Conservation (phyloP, 1,140 invertebrate species). For the Rhopalosiphum maidis region DNA sequence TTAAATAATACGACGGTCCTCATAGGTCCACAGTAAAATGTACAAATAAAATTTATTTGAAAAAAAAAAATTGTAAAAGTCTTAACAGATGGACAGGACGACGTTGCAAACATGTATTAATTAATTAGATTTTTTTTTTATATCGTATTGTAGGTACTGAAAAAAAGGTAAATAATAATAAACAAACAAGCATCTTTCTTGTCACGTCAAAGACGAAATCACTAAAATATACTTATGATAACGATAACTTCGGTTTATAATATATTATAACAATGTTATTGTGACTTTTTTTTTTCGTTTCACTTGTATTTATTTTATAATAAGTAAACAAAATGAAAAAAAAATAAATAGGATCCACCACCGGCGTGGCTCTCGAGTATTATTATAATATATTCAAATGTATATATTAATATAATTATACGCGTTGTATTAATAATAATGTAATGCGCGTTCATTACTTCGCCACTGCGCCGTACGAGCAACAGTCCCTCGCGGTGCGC, state of each 20-base stretch:
- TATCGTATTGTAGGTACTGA: no score
- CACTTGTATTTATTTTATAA: neutral
- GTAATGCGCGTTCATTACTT: neutral
- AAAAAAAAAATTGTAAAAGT: no score
- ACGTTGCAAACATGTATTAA: no score
- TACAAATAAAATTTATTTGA: no score
- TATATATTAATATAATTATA: slow-evolving; percentile 11
- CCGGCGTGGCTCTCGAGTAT: neutral
- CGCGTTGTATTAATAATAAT: neutral
- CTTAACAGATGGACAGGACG: no score
- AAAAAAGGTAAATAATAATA: no score
- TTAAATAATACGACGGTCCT: no score
- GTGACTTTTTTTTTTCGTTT: neutral
- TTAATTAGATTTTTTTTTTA: no score
- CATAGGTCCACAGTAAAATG: no score
- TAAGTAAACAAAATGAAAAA: neutral
- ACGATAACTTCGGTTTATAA: neutral
- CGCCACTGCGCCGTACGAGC: neutral
- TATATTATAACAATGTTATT: neutral
- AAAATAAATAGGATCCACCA: neutral
- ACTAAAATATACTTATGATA: no score
- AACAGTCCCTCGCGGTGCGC: slow-evolving; percentile 2
- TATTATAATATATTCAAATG: neutral
- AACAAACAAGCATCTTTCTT: no score
- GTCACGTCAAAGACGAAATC: no score